Percentiles rank a stretch among this genome's conserved stretches.
Evolutionary conservation across 2,888 invertebrate genomes (phyloP).

Genomic region (Agonopterix alstromeriana): DNA sequence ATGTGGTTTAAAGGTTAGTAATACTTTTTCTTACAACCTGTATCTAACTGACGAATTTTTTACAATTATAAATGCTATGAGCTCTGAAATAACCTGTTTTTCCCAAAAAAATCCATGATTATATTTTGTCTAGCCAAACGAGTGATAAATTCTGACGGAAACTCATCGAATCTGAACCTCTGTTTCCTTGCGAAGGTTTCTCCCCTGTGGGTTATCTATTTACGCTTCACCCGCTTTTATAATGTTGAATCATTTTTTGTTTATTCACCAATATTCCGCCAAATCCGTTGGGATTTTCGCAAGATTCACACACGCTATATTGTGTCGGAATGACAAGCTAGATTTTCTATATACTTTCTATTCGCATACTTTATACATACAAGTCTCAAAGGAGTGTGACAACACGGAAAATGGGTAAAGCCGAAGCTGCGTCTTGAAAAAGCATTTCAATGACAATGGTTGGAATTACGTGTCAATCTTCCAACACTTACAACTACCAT

Average conservation of each 20-base stretch:
- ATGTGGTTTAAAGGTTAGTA: too few relatives aligned
- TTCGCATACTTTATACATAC: background rate
- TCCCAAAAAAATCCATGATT: background rate
- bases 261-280: conserved; percentile 8
- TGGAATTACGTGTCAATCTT: too few relatives aligned
- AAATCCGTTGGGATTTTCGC: conserved; percentile 1
- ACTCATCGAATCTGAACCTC: conserved; percentile 7
- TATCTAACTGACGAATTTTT: too few relatives aligned
- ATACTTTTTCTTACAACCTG: too few relatives aligned
- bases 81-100: background rate
- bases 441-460: too few relatives aligned
- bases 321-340: background rate
- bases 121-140: conserved; percentile 4
- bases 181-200: background rate
- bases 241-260: conserved; percentile 8
- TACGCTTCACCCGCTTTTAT: conserved; percentile 9
- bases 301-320: background rate
- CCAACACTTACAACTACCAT: too few relatives aligned
- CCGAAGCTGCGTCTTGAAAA: background rate
- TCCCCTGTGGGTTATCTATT: conserved; percentile 10
- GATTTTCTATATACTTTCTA: background rate
- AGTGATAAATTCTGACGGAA: conserved; percentile 7
- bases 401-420: background rate
- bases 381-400: background rate
- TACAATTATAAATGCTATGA: too few relatives aligned